These are phyloP conservation scores for Tricholaema leucomelas DNA, from an alignment of 2,113 vertebrate genomes.

Conservation along the genomic window DNA sequence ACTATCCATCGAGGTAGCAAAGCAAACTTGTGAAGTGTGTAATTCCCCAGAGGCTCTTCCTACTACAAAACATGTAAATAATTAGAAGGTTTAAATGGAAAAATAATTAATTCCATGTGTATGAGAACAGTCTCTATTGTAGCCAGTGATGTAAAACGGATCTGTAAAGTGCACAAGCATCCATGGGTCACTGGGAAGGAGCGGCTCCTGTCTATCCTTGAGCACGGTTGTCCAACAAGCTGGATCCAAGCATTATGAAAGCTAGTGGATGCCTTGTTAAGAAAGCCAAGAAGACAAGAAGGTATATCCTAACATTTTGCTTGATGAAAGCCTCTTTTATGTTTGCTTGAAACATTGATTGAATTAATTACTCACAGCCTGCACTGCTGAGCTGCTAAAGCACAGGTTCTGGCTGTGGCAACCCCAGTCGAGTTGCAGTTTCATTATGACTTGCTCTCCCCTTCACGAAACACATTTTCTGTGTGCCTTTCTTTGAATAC, in stretches of 20 bases:
- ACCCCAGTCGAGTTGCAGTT: background rate
- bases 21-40: background rate
- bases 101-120: background rate
- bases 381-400: accelerated
- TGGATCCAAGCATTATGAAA: background rate
- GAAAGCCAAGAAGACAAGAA: background rate
- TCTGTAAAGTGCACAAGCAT: accelerated
- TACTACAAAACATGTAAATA: background rate
- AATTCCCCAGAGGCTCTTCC: background rate
- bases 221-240: background rate
- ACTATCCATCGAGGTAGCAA: background rate
- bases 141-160: background rate
- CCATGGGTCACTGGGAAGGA: background rate
- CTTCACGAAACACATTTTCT: background rate
- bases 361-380: background rate
- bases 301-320: background rate
- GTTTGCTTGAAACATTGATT: background rate
- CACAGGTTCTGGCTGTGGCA: background rate
- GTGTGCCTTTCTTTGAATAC: background rate
- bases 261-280: accelerated
- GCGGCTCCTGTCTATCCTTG: background rate
- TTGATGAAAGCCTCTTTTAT: background rate
- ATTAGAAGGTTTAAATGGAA: background rate
- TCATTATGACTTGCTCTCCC: background rate
- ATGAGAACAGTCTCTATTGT: background rate